A percentile compares a stretch with the other conserved stretches of the same genome.
Evolutionary conservation across 2,888 invertebrate species (phyloP).

Genomic region (Drosophila anomelani): DNA sequence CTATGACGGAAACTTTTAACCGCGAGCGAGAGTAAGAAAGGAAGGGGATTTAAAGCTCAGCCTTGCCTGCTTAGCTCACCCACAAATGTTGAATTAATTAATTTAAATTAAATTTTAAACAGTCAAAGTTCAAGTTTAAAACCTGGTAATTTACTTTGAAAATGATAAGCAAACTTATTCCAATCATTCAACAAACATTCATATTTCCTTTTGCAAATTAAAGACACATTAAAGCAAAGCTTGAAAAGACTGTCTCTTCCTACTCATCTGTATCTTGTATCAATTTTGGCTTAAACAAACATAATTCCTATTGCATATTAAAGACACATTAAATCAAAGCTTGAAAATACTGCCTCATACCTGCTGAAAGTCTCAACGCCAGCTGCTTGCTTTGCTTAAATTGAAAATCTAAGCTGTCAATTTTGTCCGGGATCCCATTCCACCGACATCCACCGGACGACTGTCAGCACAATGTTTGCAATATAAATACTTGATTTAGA

Average conservation of each 20-base stretch:
- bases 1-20: constrained; percentile 55
- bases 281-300: no score
- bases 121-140: neutral
- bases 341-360: constrained; percentile 21
- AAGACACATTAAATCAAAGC: neutral
- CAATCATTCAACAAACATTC: no score
- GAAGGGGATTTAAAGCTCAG: neutral
- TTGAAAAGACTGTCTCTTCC: no score
- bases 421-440: constrained; percentile 27
- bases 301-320: neutral
- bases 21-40: constrained; percentile 16
- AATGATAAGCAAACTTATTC: neutral
- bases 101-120: no score
- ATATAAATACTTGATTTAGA: constrained; percentile 65
- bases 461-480: constrained; percentile 67
- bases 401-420: constrained; percentile 77
- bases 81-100: neutral
- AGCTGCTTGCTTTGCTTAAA: constrained; percentile 67
- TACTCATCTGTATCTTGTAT: no score
- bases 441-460: constrained; percentile 15
- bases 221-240: no score
- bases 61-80: neutral
- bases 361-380: constrained; percentile 45
- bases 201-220: no score
- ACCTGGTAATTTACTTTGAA: neutral